A percentile compares a stretch with the other conserved stretches of the same genome.
phyloP scores from a whole-genome alignment of 2,888 invertebrate genomes.

The Notocelia uddmanniana region DNA sequence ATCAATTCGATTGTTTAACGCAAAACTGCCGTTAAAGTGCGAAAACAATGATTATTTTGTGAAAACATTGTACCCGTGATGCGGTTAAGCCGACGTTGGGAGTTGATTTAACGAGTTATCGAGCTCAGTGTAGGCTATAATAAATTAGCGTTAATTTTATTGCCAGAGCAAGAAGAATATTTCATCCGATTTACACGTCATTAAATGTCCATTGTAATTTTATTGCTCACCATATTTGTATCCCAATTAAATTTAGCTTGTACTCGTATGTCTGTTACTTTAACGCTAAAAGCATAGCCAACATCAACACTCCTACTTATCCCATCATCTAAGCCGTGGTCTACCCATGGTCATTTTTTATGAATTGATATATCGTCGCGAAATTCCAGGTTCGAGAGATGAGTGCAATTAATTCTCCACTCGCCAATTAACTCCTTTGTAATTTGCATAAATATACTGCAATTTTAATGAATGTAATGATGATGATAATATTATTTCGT shows the following conservation, averaged over 20 bases:
- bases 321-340: no score
- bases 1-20: slow-evolving; percentile 40
- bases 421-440: not conserved
- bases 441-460: not conserved
- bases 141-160: slow-evolving; percentile 27
- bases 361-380: no score
- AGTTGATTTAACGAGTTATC: slow-evolving; percentile 33
- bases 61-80: slow-evolving; percentile 22
- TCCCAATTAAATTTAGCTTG: not conserved
- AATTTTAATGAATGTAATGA: no score
- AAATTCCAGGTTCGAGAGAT: no score
- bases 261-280: not conserved
- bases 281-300: not conserved
- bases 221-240: not conserved
- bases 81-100: slow-evolving; percentile 24
- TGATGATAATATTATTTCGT: no score
- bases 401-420: not conserved
- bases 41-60: slow-evolving; percentile 36
- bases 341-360: no score
- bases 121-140: slow-evolving; percentile 22
- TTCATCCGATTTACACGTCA: slow-evolving; percentile 11
- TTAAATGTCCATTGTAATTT: not conserved
- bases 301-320: no score
- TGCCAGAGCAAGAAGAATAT: slow-evolving; percentile 8
- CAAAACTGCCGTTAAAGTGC: slow-evolving; percentile 28